Percentiles rank a stretch among this genome's conserved stretches.
These are phyloP conservation scores for Clepsis dumicolana DNA, from an alignment of 2,888 invertebrate species.

Conservation along the genomic window DNA sequence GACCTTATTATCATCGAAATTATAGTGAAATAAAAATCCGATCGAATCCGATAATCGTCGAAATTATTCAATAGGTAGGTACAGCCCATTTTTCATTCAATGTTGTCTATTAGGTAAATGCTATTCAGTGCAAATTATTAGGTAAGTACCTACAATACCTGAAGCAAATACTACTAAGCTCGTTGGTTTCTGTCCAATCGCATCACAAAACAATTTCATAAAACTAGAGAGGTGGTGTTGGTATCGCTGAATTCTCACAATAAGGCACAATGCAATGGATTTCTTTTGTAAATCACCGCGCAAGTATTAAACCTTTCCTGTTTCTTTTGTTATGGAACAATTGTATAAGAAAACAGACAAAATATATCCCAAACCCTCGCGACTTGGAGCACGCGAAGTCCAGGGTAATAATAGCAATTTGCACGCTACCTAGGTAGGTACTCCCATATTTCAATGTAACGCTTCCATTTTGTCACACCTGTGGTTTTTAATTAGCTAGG, in stretches of 20 bases:
- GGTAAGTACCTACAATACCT: no score
- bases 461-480: slow-evolving; percentile 21
- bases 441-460: slow-evolving; percentile 16
- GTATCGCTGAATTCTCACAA: slow-evolving; percentile 7
- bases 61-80: no score
- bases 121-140: background rate
- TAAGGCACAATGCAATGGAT: slow-evolving; percentile 1
- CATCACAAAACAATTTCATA: background rate
- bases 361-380: slow-evolving; percentile 5
- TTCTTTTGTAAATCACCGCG: slow-evolving; percentile 23
- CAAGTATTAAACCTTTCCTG: slow-evolving; percentile 1
- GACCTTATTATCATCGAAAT: no score
- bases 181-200: background rate
- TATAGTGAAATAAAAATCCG: no score
- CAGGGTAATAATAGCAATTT: slow-evolving; percentile 12
- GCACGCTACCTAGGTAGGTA: slow-evolving; percentile 32
- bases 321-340: slow-evolving; percentile 25
- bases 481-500: slow-evolving; percentile 31
- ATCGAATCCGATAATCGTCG: no score
- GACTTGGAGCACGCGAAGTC: slow-evolving; percentile 22
- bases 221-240: background rate
- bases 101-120: background rate
- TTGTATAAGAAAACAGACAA: slow-evolving; percentile 13
- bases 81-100: no score
- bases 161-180: background rate